These are phyloP conservation scores for Thecophora atra DNA, from an alignment of 2,888 invertebrate genomes.

Conservation along the genomic window DNA sequence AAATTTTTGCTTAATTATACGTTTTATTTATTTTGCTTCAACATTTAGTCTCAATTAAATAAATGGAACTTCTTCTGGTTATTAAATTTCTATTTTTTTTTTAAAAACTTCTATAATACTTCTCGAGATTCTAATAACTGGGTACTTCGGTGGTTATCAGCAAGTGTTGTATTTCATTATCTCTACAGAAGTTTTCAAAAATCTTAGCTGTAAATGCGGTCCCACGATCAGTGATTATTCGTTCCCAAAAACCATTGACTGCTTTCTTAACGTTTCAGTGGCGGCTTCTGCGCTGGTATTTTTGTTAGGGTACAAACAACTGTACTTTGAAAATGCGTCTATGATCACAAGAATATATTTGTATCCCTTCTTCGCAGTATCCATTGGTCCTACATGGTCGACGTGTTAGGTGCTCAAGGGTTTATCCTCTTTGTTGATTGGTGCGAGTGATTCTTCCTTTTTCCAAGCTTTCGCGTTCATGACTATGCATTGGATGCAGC, in stretches of 20 bases:
- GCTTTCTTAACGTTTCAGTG: conserved; percentile 49
- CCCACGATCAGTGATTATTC: conserved; percentile 40
- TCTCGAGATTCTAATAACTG: too few species aligned
- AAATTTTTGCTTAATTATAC: too few species aligned
- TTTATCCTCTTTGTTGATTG: conserved; percentile 50
- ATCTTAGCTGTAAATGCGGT: conserved; percentile 39
- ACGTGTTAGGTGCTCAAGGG: conserved; percentile 54
- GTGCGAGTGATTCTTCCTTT: conserved; percentile 40
- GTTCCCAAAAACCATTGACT: conserved; percentile 47
- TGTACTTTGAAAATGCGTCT: too few species aligned
- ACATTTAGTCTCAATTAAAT: too few species aligned
- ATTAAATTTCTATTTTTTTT: too few species aligned
- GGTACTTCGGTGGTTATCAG: conserved; percentile 39
- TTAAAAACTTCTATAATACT: too few species aligned
- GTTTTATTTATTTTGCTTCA: too few species aligned
- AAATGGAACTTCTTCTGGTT: too few species aligned
- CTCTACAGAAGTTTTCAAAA: conserved; percentile 49
- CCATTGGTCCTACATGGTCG: conserved; percentile 57
- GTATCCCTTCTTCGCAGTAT: not conserved
- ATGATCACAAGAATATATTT: too few species aligned
- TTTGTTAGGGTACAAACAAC: too few species aligned
- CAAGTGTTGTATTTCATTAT: conserved; percentile 35
- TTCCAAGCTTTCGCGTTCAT: conserved; percentile 51
- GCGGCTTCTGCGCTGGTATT: too few species aligned
- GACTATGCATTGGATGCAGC: conserved; percentile 42